phyloP scores from a whole-genome alignment of 2,888 invertebrate species.

The Ypsolopha sequella region DNA sequence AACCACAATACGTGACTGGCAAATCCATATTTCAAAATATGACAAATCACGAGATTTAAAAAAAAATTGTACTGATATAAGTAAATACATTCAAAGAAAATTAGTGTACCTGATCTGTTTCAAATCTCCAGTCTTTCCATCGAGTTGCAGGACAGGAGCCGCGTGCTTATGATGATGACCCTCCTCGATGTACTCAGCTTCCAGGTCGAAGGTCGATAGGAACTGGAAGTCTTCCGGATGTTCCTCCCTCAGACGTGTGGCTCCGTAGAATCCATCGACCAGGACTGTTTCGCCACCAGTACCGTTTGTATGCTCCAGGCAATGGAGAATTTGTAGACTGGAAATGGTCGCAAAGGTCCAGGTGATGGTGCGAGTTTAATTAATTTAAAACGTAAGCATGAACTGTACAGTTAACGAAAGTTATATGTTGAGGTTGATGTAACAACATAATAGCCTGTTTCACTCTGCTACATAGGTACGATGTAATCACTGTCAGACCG shows the following conservation, averaged over 20 bases:
- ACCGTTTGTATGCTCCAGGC: slow-evolving; percentile 58
- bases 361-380: no score
- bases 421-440: no score
- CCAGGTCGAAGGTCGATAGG: slow-evolving; percentile 67
- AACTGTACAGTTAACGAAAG: no score
- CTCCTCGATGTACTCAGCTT: slow-evolving; percentile 76
- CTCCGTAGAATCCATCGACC: slow-evolving; percentile 80
- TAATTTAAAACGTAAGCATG: no score
- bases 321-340: slow-evolving; percentile 58
- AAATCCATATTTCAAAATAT: no score
- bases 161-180: slow-evolving; percentile 68
- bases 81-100: no score
- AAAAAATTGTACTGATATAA: no score
- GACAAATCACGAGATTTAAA: no score
- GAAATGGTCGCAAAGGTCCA: slow-evolving; percentile 6
- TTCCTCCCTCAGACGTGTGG: slow-evolving; percentile 60
- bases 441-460: no score
- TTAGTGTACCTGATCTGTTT: slow-evolving; percentile 69
- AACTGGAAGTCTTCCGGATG: slow-evolving; percentile 70
- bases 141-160: slow-evolving; percentile 71
- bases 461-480: no score
- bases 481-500: no score
- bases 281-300: slow-evolving; percentile 80
- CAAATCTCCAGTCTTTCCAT: slow-evolving; percentile 66
- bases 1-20: no score